These are phyloP conservation scores for Bucorvus abyssinicus DNA, from an alignment of 2,797 vertebrate genomes.

Conservation along the genomic window DNA sequence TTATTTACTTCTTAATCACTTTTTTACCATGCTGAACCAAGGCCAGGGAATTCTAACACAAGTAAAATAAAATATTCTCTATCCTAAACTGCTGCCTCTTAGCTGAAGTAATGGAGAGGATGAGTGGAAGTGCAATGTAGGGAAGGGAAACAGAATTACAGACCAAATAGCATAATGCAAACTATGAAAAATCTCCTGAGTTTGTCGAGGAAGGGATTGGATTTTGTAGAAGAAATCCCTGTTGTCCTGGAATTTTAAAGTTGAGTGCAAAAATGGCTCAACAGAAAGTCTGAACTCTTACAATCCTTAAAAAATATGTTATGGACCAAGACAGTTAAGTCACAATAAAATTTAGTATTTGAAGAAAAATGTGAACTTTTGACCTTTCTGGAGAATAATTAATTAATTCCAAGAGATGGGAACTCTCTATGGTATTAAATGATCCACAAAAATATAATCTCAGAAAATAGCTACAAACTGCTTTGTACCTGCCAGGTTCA, in stretches of 20 bases:
- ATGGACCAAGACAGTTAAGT: not conserved
- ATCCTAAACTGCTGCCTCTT: not conserved
- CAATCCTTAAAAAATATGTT: not conserved
- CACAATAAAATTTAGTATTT: not conserved
- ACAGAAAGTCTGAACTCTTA: not conserved
- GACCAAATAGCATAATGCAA: not conserved
- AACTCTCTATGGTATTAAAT: not conserved
- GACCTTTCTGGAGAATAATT: not conserved
- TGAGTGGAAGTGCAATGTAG: not conserved
- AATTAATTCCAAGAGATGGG: not conserved
- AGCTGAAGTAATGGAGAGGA: not conserved
- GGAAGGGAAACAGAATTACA: not conserved
- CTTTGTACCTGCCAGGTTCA: not conserved
- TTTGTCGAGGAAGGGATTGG: not conserved
- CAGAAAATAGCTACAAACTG: not conserved
- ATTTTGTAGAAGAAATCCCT: not conserved
- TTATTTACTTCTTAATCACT: conserved; percentile 9
- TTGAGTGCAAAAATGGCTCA: not conserved
- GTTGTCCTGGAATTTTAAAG: not conserved
- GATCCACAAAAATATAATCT: not conserved
- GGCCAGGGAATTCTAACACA: not conserved
- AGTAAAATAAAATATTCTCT: not conserved
- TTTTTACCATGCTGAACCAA: not conserved
- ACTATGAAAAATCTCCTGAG: not conserved
- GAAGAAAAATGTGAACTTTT: not conserved